Base-by-base conservation (phyloP, 2,113 vertebrate genomes). In the Ptyas mucosa region DNA sequence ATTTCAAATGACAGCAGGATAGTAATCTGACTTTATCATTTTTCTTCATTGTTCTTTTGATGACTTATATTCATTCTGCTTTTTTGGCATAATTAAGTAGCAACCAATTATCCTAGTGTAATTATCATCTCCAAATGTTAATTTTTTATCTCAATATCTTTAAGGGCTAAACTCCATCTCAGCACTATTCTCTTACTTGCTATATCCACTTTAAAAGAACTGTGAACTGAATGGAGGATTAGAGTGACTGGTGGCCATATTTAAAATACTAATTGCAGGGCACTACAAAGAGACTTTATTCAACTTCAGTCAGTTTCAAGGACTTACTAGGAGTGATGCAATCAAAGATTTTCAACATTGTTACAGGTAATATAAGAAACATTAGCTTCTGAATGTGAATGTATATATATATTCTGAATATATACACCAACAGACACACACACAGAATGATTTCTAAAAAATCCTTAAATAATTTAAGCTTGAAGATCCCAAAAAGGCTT, bases 21-120 rank as follows among this genome's bases (percentile, higher is more conserved):
- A 61, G 93, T 93, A 88, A 95, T 92, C 89, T 34, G 90, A 93
- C 91, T 96, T 94, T 93, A 95, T 53, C 93, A 85, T 93, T 94
- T 95, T 95, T 94, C 95, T 94, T 94, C 52, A 86, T 90, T 94
- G 93, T 91, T 29, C 93, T 96, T 93, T 85, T 0, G 0, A 90
- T 93, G 88, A 92, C 95, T 55, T 89, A 90, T 93, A 93, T 20
- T 91, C 64, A 46, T 81, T 93, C 90, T 94, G 93, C 93, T 92
- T 86, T 94, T 95, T 92, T 88, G 96, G 95, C 94, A 96, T 97
- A 96, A 96, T 97, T 96, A 96, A 97, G 95, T 2, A 94, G 93
- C 61, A 94, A 95, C 92, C 96, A 96, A 97, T 95, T 96, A 95
- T 93, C 91, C 10, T 0, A 88, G 34, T 94, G 95, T 97, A 94